A percentile compares a stretch with the other conserved stretches of the same genome.
Evolutionary conservation across 2,113 vertebrate genomes (phyloP).

Genomic region (Leptobrachium leishanense): DNA sequence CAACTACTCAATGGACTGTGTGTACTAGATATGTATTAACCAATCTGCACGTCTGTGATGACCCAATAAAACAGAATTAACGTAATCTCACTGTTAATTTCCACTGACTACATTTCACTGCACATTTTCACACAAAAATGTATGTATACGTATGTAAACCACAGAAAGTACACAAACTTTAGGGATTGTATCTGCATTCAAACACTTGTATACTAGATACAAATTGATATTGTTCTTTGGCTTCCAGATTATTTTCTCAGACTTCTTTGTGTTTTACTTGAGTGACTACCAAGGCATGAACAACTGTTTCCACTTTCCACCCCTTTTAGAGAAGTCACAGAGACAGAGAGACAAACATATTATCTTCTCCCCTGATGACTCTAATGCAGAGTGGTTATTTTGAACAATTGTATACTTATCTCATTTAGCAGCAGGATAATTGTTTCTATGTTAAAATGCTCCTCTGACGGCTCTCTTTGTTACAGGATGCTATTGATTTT

Average conservation of each 20-base stretch:
- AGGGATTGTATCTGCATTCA: no score
- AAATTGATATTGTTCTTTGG: no score
- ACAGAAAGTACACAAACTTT: no score
- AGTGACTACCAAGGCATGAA: conserved; percentile 25
- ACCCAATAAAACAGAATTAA: no score
- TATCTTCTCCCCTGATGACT: conserved; percentile 42
- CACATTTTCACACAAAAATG: no score
- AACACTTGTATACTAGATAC: no score
- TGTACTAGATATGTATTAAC: no score
- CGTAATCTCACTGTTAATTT: no score
- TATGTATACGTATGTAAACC: no score
- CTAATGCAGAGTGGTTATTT: conserved; percentile 44
- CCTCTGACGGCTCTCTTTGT: conserved; percentile 31
- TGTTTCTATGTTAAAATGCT: conserved; percentile 35
- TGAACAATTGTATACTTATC: conserved; percentile 48
- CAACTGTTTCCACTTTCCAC: conserved; percentile 30
- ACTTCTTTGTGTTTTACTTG: background rate
- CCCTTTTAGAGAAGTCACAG: conserved; percentile 34
- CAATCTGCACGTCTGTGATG: no score
- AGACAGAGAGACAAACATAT: conserved; percentile 37
- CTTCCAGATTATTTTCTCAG: background rate
- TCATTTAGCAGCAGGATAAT: conserved; percentile 48
- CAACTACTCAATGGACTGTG: no score
- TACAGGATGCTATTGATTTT: conserved; percentile 18
- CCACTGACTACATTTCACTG: no score